A percentile compares a stretch with the other conserved stretches of the same genome.
These are phyloP conservation scores for Strix uralensis DNA, from an alignment of 2,113 vertebrate genomes.

Conservation along the genomic window DNA sequence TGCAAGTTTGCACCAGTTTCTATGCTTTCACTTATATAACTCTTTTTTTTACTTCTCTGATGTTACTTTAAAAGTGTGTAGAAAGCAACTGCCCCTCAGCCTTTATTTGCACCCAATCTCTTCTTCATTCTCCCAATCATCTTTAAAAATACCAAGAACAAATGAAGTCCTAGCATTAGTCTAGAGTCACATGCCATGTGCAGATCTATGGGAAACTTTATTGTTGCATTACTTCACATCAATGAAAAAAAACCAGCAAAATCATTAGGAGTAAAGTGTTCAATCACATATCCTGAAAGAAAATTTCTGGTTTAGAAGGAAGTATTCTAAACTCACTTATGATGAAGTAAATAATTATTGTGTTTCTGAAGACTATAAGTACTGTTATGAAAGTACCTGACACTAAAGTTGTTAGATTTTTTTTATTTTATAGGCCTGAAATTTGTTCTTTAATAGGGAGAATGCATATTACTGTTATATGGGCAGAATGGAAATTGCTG, in stretches of 20 bases:
- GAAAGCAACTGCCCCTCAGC: neutral
- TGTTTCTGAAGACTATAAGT: neutral
- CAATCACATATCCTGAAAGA: neutral
- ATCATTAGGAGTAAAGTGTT: neutral
- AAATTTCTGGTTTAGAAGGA: neutral
- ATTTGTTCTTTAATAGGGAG: neutral
- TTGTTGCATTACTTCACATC: neutral
- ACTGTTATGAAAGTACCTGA: neutral
- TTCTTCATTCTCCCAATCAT: neutral
- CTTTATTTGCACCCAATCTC: neutral
- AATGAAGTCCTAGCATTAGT: neutral
- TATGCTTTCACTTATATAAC: neutral
- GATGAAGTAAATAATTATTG: neutral
- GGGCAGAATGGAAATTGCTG: neutral
- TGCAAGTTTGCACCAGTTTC: neutral
- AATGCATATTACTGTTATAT: neutral
- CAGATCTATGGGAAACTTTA: neutral
- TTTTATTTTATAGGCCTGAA: neutral
- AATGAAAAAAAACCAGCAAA: neutral
- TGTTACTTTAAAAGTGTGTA: neutral
- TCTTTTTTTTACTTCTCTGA: neutral
- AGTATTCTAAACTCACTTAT: neutral
- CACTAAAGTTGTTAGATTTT: neutral
- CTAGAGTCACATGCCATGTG: neutral
- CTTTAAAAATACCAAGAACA: neutral